phyloP scores from a whole-genome alignment of 2,888 invertebrate species.

The Trimorus sp. region DNA sequence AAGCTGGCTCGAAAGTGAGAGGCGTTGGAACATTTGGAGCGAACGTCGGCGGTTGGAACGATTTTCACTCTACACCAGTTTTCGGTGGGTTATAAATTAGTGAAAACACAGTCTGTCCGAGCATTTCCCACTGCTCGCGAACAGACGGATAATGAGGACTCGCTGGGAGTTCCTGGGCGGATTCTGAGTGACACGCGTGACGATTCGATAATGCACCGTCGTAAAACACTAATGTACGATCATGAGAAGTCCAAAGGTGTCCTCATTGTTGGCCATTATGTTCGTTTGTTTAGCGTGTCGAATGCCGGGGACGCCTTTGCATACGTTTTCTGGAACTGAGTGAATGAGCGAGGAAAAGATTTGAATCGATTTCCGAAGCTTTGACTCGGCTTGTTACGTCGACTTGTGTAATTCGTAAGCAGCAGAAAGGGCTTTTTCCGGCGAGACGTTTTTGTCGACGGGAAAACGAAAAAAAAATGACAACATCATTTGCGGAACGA shows the following conservation, averaged over 20 bases:
- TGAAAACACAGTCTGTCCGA: slow-evolving; percentile 35
- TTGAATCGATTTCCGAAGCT: slow-evolving; percentile 60
- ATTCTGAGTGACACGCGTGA: slow-evolving; percentile 76
- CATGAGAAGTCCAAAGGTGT: slow-evolving; percentile 73
- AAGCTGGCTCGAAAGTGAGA: too few relatives aligned
- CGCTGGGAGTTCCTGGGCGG: slow-evolving; percentile 50
- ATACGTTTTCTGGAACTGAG: slow-evolving; percentile 60
- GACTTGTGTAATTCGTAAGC: slow-evolving; percentile 40
- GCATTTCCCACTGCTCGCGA: slow-evolving; percentile 44
- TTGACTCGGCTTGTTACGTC: slow-evolving; percentile 46
- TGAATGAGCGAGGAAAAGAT: slow-evolving; percentile 52
- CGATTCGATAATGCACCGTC: slow-evolving; percentile 75
- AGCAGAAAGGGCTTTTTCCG: slow-evolving; percentile 30
- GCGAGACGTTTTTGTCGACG: slow-evolving; percentile 20
- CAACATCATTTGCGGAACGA: slow-evolving; percentile 55
- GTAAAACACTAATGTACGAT: slow-evolving; percentile 81
- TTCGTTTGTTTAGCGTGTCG: slow-evolving; percentile 70
- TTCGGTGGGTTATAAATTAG: slow-evolving; percentile 39
- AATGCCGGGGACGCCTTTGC: slow-evolving; percentile 69
- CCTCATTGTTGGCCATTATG: slow-evolving; percentile 71
- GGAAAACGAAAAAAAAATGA: slow-evolving; percentile 41
- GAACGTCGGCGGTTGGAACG: too few relatives aligned
- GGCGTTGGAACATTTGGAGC: too few relatives aligned
- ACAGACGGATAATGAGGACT: slow-evolving; percentile 44
- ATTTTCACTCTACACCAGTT: too few relatives aligned